Evolutionary conservation across 2,888 invertebrate species (phyloP), one percentile per base, ranked within the genome.

Genomic region (Andrena marginata): DNA sequence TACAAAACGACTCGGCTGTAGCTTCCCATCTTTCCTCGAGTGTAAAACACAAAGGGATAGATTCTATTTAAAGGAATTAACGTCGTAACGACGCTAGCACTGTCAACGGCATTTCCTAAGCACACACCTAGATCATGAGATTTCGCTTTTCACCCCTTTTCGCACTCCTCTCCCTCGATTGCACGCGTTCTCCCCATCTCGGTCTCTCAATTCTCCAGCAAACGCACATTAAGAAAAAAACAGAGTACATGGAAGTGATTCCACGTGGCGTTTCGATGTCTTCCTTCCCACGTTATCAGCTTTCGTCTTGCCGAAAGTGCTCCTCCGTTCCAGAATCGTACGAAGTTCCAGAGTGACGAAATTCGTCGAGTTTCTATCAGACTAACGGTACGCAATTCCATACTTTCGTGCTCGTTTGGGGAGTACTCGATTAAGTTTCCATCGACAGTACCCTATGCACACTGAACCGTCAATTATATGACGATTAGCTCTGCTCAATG

Each of bases 241-340:
- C 33, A 48, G 2, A 48, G 8, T 7, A 8, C 60, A 33, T 31
- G 60, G 60, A 60, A 31, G n/a, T n/a, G 16, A 10, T 16, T 60
- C 20, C 60, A 26, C 16, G 62, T 56, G 0, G 42, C 23, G 35
- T 69, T 70, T 70, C 69, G 69, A 70, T 59, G 69, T 59, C 20
- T 26, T 48, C 42, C 51, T 23, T 20, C 35, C 51, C 51, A 33
- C 20, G 20, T 35, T 62, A 20, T 35, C n/a, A 54, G 20, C 8
- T 35, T 35, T 23, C 35, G 33, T 20, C 10, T 8, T 60, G 8
- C 1, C 31, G 31, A 6, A 6, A 60, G 23, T 4, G 7, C n/a
- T 26, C 26, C 5, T 69, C 23, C 35, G 16, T 42, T 35, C n/a
- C 62, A 33, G 8, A 20, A 31, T 60, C 35, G 10, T 35, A 33